phyloP scores from a whole-genome alignment of 1,140 invertebrate genomes.

The Dreissena rostriformis region DNA sequence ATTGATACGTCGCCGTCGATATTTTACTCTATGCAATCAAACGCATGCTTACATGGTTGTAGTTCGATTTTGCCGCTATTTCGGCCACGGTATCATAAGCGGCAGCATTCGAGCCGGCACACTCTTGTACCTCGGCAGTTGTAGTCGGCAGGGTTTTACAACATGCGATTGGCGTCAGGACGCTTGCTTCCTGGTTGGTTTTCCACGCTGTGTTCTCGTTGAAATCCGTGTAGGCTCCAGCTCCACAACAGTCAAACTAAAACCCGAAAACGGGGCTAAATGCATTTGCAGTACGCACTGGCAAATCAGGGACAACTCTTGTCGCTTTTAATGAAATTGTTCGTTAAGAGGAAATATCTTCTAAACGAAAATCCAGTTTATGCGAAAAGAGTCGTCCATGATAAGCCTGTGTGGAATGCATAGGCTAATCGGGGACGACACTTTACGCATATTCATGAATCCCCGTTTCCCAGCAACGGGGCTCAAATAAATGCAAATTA shows the following conservation, averaged over 20 bases:
- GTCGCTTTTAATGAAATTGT: neutral
- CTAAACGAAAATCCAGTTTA: neutral
- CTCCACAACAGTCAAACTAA: slow-evolving; percentile 24
- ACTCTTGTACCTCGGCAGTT: neutral
- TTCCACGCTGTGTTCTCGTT: neutral
- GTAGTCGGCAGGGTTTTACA: slow-evolving; percentile 16
- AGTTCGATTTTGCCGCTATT: neutral
- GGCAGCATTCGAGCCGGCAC: neutral
- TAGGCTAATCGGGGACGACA: neutral
- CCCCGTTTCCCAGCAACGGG: too few relatives aligned
- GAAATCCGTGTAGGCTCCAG: neutral
- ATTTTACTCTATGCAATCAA: too few relatives aligned
- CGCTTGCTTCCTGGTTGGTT: neutral
- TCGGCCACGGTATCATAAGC: neutral
- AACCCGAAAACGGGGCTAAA: neutral
- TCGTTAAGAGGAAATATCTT: neutral
- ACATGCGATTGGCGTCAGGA: slow-evolving; percentile 21
- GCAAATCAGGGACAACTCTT: too few relatives aligned
- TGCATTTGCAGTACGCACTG: neutral
- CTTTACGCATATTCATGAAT: too few relatives aligned
- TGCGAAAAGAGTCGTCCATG: neutral
- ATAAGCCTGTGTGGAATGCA: neutral
- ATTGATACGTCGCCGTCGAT: too few relatives aligned
- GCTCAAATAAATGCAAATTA: too few relatives aligned
- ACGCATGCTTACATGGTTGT: neutral